phyloP scores from a whole-genome alignment of 2,888 invertebrate species.

The Melanchra persicariae region DNA sequence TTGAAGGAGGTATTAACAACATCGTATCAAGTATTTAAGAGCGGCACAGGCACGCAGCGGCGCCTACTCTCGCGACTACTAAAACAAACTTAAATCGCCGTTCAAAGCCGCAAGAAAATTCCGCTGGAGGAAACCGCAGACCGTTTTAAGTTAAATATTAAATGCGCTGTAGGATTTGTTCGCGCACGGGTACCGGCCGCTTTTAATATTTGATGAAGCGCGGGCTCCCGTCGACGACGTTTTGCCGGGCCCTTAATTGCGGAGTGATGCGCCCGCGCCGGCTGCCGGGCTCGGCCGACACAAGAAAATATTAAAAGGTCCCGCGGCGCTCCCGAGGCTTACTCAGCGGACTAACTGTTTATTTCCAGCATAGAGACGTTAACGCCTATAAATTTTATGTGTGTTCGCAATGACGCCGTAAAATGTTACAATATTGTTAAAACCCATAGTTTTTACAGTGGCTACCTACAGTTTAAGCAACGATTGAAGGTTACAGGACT shows the following conservation, averaged over 20 bases:
- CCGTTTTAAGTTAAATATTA: slow-evolving; percentile 89
- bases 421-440: slow-evolving; percentile 87
- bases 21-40: slow-evolving; percentile 80
- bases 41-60: slow-evolving; percentile 71
- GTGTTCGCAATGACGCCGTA: slow-evolving; percentile 85
- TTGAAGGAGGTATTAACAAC: slow-evolving; percentile 69
- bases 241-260: slow-evolving; percentile 86
- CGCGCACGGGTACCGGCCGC: slow-evolving; percentile 76
- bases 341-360: slow-evolving; percentile 83
- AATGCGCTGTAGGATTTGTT: slow-evolving; percentile 85
- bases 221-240: slow-evolving; percentile 78
- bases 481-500: background rate
- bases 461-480: background rate
- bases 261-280: slow-evolving; percentile 78
- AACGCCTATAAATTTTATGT: slow-evolving; percentile 88
- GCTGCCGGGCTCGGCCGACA: slow-evolving; percentile 63
- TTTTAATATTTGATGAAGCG: slow-evolving; percentile 87
- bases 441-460: slow-evolving; percentile 79
- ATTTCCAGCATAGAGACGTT: slow-evolving; percentile 85
- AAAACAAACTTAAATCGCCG: slow-evolving; percentile 85
- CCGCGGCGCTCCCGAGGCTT: slow-evolving; percentile 72
- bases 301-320: slow-evolving; percentile 83
- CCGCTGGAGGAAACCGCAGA: slow-evolving; percentile 83
- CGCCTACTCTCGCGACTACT: slow-evolving; percentile 75
- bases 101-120: slow-evolving; percentile 83